Evolutionary conservation across 2,888 invertebrate species (phyloP), one percentile per base, ranked within the genome.

Genomic region (Orgyia antiqua): DNA sequence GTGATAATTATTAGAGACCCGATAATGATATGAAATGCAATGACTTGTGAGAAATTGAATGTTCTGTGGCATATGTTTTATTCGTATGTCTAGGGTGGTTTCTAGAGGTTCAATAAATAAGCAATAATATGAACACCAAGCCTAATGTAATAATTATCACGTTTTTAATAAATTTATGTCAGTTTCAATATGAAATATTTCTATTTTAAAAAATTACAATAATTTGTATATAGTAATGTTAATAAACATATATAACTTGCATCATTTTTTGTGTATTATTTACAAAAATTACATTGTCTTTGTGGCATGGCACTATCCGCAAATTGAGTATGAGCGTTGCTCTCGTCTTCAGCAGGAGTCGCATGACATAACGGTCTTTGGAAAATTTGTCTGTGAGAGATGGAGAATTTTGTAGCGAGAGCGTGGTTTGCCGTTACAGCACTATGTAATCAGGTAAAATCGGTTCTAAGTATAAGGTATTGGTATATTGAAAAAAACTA

Each of bases 161-260:
- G 58, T 74, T 78, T 75, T 70, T 72, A 74, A 68, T 68, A 74
- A 78, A 64, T 76, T 72, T 77, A 68, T 66, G 73, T 65, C 67
- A 72, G 69, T 79, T 74, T 77, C 73, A 76, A 73, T 60, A 65
- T 72, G 61, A 73, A 75, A 74, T 73, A 70, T 83, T 80, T 77
- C 72, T 79, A 83, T 79, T 79, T 73, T 79, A 61, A 75, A 83
- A 75, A 83, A 77, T 74, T 73, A 75, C 72, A 74, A 82, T 80
- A 64, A 82, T 74, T 83, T 84, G 82, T 80, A 82, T 80, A 82
- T 82, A 82, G 69, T 72, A 70, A 57, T 84, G 83, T 83, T 83
- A 86, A 82, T 84, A 86, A 86, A 86, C 76, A 72, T 75, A 67
- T 73, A 82, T 78, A 76, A 77, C 73, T 64, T 68, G 71, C 78